Evolutionary conservation across 2,888 invertebrate species (phyloP), one percentile per base, ranked within the genome.

Genomic region (Drosophila mulleri): DNA sequence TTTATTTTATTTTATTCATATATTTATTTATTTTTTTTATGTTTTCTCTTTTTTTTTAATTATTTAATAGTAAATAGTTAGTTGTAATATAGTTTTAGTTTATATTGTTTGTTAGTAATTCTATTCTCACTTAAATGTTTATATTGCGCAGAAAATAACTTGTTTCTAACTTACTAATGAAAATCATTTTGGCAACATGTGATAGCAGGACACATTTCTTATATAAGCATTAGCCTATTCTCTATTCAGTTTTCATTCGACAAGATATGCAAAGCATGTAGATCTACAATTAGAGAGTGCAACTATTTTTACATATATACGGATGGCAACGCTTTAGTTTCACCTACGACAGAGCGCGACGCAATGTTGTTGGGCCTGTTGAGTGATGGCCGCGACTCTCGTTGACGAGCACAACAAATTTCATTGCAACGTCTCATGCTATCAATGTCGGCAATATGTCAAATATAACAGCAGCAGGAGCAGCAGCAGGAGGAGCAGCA

Each of bases 381-480:
- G 77, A 78, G 61, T 78, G 78, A 89, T 85, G 72, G 75, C 65
- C 63, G 74, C 75, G 70, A 54, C 76, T 78, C 75, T 78, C 71
- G 83, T 78, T 90, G 90, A 90, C 83, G 88, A 83, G 86, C 82
- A 78, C 75, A 82, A 83, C 88, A 79, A 90, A 89, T 90, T 86
- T 83, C 88, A 78, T 76, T 85, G 88, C 90, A 82, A 81, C 86
- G 79, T 85, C 82, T 86, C 82, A 64, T 86, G 72, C 89, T 83
- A 82, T 88, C 88, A 86, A 82, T 88, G 90, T 80, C 80, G 83
- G 76, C 88, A 80, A 88, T 86, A 82, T 83, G 82, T 88, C 82
- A 88, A 76, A 72, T 59, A 62, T 75, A 89, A 74, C 77, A 58
- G 44, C 37, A 39, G 2, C 14, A 37, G 74, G 41, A 56, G 67